Evolutionary conservation across 2,797 vertebrate genomes (phyloP), one percentile per base, ranked within the genome.

Genomic region (Phalloptychus januarius): DNA sequence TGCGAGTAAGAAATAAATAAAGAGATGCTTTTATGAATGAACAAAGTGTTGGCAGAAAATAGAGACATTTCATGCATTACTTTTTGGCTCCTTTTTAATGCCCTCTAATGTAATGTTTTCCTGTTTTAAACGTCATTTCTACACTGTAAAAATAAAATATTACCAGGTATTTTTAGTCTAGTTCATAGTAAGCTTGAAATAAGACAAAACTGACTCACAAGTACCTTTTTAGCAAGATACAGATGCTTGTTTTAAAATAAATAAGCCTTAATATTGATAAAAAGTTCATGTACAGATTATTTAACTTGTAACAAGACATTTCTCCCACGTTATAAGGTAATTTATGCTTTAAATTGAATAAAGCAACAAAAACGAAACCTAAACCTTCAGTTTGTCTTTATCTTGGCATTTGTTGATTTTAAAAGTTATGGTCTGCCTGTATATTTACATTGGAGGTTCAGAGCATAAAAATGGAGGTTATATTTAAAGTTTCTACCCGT

Each of bases 401-500:
- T 67, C 23, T 23, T 25, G 36, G 36, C 8, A 67, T 44, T 13
- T 2, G 7, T 44, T 13, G 25, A 25, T 70, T 44, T 44, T 44
- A n/a, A n/a, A 70, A n/a, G 7, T 15, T 1, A 13, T 1, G 7
- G 25, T 69, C 65, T 42, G 23, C 4, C 25, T 40, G 23, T 4
- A 65, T 25, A 42, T 69, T n/a, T 69, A 23, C 28, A 13, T 11
- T 52, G 28, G 25, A 78, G 75, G 2, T 12, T 79, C 54, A 46
- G 1, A 11, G 72, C 33, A 23, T 4, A 45, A 38, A 72, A 48
- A 28, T 28, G 6, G 23, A 40, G 11, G 38, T 44, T 3, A 42
- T 20, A 36, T 40, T 0, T 12, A 5, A 2, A 58, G 4, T 44
- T 13, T 84, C 0, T 95, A 99, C 98, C 97, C 44, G 96, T 97